phyloP scores from a whole-genome alignment of 2,113 vertebrate genomes.

The Thamnaconus septentrionalis region DNA sequence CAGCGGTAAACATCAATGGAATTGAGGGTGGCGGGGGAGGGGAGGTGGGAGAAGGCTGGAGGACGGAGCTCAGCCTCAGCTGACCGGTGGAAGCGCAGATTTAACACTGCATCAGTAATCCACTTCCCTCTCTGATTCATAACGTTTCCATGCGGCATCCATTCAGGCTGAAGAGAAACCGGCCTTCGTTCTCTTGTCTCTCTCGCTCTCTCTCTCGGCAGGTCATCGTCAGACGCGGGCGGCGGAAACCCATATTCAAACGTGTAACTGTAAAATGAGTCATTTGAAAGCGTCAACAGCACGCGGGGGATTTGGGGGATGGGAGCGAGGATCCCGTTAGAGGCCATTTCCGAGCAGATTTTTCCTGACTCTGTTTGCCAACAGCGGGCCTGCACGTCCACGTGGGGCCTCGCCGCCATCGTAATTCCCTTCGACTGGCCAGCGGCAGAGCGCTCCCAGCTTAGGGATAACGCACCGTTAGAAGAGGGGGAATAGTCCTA shows the following conservation, averaged over 20 bases:
- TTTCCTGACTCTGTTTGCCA: conserved; percentile 4
- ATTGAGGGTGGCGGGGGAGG: neutral
- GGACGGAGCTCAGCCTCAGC: conserved; percentile 6
- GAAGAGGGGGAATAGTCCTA: neutral
- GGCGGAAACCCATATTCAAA: too few relatives aligned
- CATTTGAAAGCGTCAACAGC: neutral
- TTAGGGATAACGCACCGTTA: conserved; percentile 6
- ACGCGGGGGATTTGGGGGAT: neutral
- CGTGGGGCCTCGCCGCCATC: neutral
- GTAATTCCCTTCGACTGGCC: conserved; percentile 40
- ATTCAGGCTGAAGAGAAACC: conserved; percentile 1
- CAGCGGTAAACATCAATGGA: neutral
- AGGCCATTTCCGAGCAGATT: neutral
- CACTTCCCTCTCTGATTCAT: conserved; percentile 8
- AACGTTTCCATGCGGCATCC: conserved; percentile 1
- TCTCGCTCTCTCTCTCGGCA: too few relatives aligned
- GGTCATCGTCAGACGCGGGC: too few relatives aligned
- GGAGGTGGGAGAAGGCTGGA: neutral
- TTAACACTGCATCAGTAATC: conserved; percentile 18
- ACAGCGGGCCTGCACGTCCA: conserved; percentile 3
- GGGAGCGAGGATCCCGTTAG: too few relatives aligned
- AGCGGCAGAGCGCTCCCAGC: conserved; percentile 20
- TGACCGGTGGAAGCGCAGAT: conserved; percentile 41
- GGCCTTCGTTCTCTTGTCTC: too few relatives aligned
- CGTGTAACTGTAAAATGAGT: neutral